A percentile compares a stretch with the other conserved stretches of the same genome.
phyloP scores from a whole-genome alignment of 92 coral and sea anemone genomes.

The Phenganax stokvisi region DNA sequence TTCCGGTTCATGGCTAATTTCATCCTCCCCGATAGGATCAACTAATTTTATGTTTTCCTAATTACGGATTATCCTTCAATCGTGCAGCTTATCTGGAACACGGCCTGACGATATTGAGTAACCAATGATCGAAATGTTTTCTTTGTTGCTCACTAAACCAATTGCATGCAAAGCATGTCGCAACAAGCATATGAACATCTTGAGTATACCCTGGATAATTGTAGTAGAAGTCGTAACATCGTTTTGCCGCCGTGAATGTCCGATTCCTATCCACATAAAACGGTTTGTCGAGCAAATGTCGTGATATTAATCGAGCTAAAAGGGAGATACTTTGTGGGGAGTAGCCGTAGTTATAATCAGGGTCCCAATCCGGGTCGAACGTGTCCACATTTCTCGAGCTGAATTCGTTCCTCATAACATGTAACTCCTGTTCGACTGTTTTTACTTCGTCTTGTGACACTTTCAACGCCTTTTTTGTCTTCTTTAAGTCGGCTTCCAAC shows the following conservation, averaged over 20 bases:
- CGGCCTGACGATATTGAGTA: constrained; percentile 64
- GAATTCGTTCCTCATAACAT: constrained; percentile 59
- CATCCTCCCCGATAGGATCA: not conserved
- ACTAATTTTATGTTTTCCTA: not conserved
- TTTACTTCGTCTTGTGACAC: constrained; percentile 68
- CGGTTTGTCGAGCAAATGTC: constrained; percentile 69
- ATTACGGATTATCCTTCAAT: constrained; percentile 20
- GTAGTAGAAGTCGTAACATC: constrained; percentile 82
- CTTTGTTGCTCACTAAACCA: constrained; percentile 91
- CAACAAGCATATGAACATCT: constrained; percentile 93
- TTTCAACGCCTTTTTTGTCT: constrained; percentile 69
- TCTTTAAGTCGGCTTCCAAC: constrained; percentile 63
- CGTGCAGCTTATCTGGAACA: constrained; percentile 38
- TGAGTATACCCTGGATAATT: constrained; percentile 88
- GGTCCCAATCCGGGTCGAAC: constrained; percentile 78
- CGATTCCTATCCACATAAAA: constrained; percentile 66
- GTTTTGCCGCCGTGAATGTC: constrained; percentile 67
- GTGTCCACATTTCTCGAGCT: constrained; percentile 51
- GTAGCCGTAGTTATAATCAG: constrained; percentile 85
- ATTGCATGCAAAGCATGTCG: constrained; percentile 76
- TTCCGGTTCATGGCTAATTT: not conserved
- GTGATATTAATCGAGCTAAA: constrained; percentile 67
- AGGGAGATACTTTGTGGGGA: constrained; percentile 81
- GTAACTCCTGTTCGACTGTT: constrained; percentile 62
- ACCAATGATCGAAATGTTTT: constrained; percentile 64